Base-by-base conservation (phyloP, 2,797 vertebrate species). In the Lepilemur septentrionalis region DNA sequence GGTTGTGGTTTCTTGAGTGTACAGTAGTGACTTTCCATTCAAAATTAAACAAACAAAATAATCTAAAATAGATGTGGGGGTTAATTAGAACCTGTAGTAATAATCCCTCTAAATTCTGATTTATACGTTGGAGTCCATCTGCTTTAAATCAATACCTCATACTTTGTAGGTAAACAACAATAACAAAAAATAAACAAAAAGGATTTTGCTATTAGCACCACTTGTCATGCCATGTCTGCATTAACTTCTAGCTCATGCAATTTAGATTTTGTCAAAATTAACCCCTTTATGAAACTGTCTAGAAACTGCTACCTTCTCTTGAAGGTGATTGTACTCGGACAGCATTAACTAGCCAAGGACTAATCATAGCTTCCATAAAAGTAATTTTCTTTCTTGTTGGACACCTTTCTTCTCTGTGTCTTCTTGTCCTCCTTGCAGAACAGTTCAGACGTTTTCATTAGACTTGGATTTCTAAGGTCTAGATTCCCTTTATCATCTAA, bases 161-260 rank as follows among this genome's bases (percentile, higher is more conserved):
- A 79, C 78, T 96, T 94, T 92, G 10, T 35, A 72, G 59, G 17
- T 38, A 35, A 89, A 83, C 52, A 80, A 30, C 17, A 87, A 59
- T 65, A 94, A 95, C 43, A 52, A 94, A 55, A 95, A 76, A 73
- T 86, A 94, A 80, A 65, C 91, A 7, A 76, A 73, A 95, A 82
- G 18, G 50, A 93, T 92, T 28, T 82, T 95, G n/a, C 23, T 30
- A 22, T 95, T 89, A 3, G 0, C 94, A n/a, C 86, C 96, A 89
- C 73, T 81, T 72, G 46, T 69, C 93, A 46, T 30, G 55, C 57
- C 95, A 73, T 23, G n/a, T 69, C 69, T 96, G 86, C 85, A 88
- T 98, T 98, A 98, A 97, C 96, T 98, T 98, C 93, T 97, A 97
- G 94, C 96, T 98, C 83, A 91, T 97, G 63, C 92, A 97, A 59